These are phyloP conservation scores for Papilio elwesi DNA, from an alignment of 2,888 invertebrate species.

Conservation along the genomic window DNA sequence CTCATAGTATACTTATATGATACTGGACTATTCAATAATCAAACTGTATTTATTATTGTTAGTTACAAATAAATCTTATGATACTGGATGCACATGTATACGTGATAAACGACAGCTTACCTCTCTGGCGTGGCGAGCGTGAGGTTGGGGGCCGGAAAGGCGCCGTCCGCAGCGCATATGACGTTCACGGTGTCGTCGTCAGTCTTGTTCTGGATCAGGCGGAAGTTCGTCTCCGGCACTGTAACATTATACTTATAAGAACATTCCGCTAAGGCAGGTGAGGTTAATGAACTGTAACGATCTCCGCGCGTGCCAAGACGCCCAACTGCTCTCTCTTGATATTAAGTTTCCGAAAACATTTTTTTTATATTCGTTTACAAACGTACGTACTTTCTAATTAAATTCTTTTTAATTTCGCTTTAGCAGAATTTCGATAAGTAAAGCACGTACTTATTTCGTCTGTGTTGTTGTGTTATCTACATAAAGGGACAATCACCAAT, in stretches of 20 bases:
- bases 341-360: constrained; percentile 29
- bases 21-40: no score
- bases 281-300: constrained; percentile 44
- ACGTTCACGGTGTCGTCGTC: constrained; percentile 80
- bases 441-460: neutral
- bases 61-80: no score
- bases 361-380: constrained; percentile 9
- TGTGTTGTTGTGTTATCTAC: neutral
- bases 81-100: no score
- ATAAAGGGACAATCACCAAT: neutral
- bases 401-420: neutral
- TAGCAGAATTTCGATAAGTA: neutral
- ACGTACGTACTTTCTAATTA: constrained; percentile 1
- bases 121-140: constrained; percentile 79
- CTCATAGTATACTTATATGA: no score
- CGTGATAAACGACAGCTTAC: constrained; percentile 53
- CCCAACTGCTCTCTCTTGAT: constrained; percentile 30
- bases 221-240: constrained; percentile 82
- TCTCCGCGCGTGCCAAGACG: constrained; percentile 31
- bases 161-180: constrained; percentile 83
- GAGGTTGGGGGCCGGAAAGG: constrained; percentile 83
- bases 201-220: constrained; percentile 80
- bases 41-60: no score
- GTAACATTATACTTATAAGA: constrained; percentile 54
- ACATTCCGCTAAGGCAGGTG: constrained; percentile 40